phyloP scores from a whole-genome alignment of 2,888 invertebrate species.

The Nomada ruficornis region DNA sequence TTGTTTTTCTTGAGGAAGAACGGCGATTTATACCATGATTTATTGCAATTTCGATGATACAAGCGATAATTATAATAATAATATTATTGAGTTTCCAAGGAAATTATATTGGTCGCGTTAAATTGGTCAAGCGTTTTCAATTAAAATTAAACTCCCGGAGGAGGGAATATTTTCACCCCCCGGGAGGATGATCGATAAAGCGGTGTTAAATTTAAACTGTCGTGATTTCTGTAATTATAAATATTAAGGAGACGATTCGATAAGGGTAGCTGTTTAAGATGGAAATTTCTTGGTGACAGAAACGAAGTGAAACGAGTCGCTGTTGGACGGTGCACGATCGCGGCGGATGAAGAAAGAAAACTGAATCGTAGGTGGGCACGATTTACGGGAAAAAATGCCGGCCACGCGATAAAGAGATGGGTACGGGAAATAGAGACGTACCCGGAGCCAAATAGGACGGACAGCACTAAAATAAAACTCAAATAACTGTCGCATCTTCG shows the following conservation, averaged over 20 bases:
- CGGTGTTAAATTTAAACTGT: neutral
- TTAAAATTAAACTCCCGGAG: neutral
- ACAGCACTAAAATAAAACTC: slow-evolving; percentile 60
- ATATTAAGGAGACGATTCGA: no score
- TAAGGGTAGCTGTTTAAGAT: neutral
- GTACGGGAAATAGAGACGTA: slow-evolving; percentile 57
- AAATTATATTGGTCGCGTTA: neutral
- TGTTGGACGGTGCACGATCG: neutral
- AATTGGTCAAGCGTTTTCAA: no score
- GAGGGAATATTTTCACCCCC: no score
- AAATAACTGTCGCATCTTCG: slow-evolving; percentile 45
- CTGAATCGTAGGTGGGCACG: neutral
- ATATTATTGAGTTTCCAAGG: neutral
- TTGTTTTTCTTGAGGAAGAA: no score
- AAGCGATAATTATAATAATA: neutral
- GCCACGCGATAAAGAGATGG: slow-evolving; percentile 43
- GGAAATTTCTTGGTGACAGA: neutral
- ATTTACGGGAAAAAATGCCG: slow-evolving; percentile 30
- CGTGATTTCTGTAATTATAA: neutral
- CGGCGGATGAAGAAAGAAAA: neutral
- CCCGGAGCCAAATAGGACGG: slow-evolving; percentile 63
- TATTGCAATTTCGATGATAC: no score
- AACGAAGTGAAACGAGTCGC: neutral
- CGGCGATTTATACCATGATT: no score
- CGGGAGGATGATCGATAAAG: neutral